Base-by-base conservation (phyloP, 2,888 invertebrate species). In the Biston betularia region DNA sequence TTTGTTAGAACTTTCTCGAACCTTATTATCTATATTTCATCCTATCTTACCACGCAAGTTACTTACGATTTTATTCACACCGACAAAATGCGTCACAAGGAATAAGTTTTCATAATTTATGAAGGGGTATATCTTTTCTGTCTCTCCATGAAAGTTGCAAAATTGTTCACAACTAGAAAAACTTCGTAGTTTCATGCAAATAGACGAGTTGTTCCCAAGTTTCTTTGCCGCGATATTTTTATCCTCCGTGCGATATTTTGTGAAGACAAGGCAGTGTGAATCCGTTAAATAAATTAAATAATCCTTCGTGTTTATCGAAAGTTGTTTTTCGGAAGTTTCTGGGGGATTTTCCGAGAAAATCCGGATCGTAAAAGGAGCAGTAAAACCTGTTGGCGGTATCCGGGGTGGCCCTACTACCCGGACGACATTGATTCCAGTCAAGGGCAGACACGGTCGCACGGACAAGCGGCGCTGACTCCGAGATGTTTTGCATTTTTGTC, bases 321-420 rank as follows among this genome's bases (percentile, higher is more conserved):
- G 81, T 83, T 87, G 85, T 86, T 87, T 84, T 83, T 79, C 78
- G 80, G 76, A 71, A 73, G 74, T 73, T 69, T 74, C 77, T 74
- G 70, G 75, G 79, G 79, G 80, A 80, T 80, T 81, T 81, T 78
- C 80, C 79, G 77, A 71, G 70, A 70, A 77, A 79, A 80, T 78
- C 82, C 76, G 70, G 77, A 77, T 78, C 81, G 84, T 90, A 89
- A 89, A 90, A 82, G 75, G 73, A 72, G 75, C 75, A 84, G 80
- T 89, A 88, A 89, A 89, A 89, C 88, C 87, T 88, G 87, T 87
- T 85, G 86, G 86, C 81, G 84, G 83, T 83, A 77, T 77, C 81
- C 75, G 58, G 58, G 58, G 38, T 49, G 48, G 45, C 14, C 24
- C 44, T 12, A 12, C 14, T 4, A 33, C 45, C 34, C 42, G 72